phyloP scores from a whole-genome alignment of 2,113 vertebrate species.

The Herpailurus yagouaroundi region DNA sequence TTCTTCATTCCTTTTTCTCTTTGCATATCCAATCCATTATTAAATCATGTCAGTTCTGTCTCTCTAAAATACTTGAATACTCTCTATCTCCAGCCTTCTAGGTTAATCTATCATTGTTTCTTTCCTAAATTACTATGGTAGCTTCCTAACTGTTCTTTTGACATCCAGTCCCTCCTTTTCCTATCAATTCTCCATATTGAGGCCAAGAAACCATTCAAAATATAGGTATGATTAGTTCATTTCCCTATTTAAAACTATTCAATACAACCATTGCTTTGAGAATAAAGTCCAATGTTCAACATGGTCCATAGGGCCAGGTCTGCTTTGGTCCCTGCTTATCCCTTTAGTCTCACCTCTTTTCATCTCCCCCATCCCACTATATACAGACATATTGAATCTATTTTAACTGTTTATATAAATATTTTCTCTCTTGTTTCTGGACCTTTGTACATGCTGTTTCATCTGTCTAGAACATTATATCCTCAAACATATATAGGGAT shows the following conservation, averaged over 20 bases:
- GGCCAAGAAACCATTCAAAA: not conserved
- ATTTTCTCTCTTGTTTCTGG: not conserved
- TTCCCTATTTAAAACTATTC: not conserved
- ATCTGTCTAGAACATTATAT: not conserved
- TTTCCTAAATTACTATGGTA: not conserved
- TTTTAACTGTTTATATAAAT: conserved; percentile 18
- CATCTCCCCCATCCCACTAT: not conserved
- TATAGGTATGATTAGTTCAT: not conserved
- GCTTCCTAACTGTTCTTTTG: not conserved
- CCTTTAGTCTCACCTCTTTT: not conserved
- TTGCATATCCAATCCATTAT: not conserved
- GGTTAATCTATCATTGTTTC: not conserved
- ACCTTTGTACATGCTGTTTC: not conserved
- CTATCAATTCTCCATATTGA: not conserved
- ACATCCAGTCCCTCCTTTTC: not conserved
- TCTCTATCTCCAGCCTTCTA: not conserved
- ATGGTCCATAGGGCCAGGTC: not conserved
- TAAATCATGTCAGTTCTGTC: not conserved
- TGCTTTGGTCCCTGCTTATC: not conserved
- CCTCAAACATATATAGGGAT: not conserved
- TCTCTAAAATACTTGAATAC: not conserved
- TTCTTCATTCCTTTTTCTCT: not conserved
- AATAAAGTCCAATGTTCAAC: not conserved
- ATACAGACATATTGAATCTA: not conserved
- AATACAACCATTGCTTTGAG: not conserved